Evolutionary conservation across 1,140 invertebrate species (phyloP).

Genomic region (Branchinecta lynchi): DNA sequence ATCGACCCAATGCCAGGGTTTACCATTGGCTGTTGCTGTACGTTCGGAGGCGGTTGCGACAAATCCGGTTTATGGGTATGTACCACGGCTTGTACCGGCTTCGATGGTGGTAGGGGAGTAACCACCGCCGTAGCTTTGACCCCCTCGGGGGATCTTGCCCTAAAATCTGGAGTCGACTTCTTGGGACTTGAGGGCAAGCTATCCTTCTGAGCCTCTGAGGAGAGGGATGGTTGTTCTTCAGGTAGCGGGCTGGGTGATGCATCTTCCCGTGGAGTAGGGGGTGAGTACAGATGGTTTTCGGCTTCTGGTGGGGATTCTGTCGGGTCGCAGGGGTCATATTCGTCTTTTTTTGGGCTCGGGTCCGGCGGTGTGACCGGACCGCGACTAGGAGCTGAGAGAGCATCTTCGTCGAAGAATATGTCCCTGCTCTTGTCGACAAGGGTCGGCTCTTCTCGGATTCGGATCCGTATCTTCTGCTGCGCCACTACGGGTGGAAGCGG

Average conservation of each 20-base stretch:
- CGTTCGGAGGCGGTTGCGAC: background rate
- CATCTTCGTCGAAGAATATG: constrained; percentile 22
- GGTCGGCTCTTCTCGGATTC: constrained; percentile 2
- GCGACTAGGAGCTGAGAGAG: constrained; percentile 21
- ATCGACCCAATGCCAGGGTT: constrained; percentile 18
- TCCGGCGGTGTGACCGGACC: constrained; percentile 23
- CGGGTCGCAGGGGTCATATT: constrained; percentile 72
- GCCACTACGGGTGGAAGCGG: background rate
- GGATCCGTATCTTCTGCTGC: background rate
- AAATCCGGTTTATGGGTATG: background rate
- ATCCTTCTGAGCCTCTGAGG: background rate
- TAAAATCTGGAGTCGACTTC: constrained; percentile 20
- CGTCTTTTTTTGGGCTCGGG: constrained; percentile 35
- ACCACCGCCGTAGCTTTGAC: background rate
- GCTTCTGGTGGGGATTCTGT: constrained; percentile 48
- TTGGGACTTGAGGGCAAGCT: constrained; percentile 15
- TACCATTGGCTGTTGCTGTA: constrained; percentile 17
- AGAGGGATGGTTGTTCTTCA: background rate
- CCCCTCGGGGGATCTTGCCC: background rate
- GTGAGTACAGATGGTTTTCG: constrained; percentile 19
- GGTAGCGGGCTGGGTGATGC: background rate
- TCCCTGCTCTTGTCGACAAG: constrained; percentile 21
- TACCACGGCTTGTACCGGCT: background rate
- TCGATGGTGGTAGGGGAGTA: background rate
- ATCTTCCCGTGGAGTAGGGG: constrained; percentile 11